phyloP scores from a whole-genome alignment of 2,113 vertebrate species.

The Varanus salvator region DNA sequence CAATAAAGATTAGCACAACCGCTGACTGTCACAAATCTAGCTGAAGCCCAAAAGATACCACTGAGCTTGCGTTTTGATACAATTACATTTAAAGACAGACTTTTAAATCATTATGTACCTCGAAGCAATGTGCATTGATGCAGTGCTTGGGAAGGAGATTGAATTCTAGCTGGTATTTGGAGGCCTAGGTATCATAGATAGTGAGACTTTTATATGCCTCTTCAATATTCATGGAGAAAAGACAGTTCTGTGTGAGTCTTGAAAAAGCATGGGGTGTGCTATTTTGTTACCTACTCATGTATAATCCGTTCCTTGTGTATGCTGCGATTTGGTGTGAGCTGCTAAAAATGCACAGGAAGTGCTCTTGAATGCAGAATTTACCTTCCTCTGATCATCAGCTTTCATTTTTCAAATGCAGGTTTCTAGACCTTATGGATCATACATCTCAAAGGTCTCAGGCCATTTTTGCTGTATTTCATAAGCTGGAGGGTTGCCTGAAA shows the following conservation, averaged over 20 bases:
- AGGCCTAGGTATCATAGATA: neutral
- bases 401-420: neutral
- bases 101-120: constrained; percentile 47
- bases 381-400: neutral
- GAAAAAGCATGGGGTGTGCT: neutral
- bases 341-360: neutral
- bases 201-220: neutral
- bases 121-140: constrained; percentile 38
- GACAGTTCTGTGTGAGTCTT: neutral
- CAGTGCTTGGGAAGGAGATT: neutral
- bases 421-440: neutral
- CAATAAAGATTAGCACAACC: constrained; percentile 75
- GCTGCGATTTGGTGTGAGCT: neutral
- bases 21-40: constrained; percentile 67
- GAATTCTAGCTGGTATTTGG: constrained; percentile 36
- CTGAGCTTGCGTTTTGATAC: constrained; percentile 43
- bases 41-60: constrained; percentile 43
- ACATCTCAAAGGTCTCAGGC: neutral
- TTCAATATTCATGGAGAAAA: neutral
- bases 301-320: neutral
- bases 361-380: neutral
- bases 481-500: neutral
- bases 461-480: neutral
- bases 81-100: constrained; percentile 67
- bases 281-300: neutral